Percentiles rank a stretch among this genome's conserved stretches.
These are phyloP conservation scores for Periplaneta americana DNA, from an alignment of 1,140 invertebrate species.

Conservation along the genomic window DNA sequence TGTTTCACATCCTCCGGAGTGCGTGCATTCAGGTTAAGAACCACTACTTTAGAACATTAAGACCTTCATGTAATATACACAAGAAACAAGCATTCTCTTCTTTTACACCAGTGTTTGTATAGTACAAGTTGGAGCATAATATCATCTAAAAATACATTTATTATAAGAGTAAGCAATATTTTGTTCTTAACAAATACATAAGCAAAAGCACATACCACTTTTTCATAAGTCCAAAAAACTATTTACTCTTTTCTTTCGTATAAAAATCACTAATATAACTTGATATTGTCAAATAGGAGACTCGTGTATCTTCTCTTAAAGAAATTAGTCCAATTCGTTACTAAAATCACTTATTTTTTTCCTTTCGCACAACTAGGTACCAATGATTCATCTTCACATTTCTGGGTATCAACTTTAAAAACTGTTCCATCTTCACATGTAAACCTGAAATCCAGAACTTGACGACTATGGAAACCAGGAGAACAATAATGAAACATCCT, in stretches of 20 bases:
- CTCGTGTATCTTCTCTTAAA: not conserved
- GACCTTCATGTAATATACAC: not conserved
- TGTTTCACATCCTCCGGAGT: no score
- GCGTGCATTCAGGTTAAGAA: no score
- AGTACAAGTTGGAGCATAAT: not conserved
- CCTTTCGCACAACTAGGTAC: not conserved
- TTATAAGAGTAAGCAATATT: not conserved
- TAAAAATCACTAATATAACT: not conserved
- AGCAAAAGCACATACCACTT: not conserved
- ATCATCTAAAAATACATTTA: not conserved
- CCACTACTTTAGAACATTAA: no score
- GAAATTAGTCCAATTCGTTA: not conserved
- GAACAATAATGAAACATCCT: constrained; percentile 55
- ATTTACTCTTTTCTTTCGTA: not conserved
- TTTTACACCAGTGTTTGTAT: not conserved
- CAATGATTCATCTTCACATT: constrained; percentile 35
- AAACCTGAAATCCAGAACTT: constrained; percentile 52
- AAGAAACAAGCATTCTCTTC: not conserved
- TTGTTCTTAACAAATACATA: not conserved
- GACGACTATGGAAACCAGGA: constrained; percentile 45
- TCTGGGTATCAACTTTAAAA: constrained; percentile 47
- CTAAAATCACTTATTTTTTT: not conserved
- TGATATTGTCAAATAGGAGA: not conserved
- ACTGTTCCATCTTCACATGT: constrained; percentile 50
- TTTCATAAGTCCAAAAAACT: not conserved